Conservation (phyloP, 2,113 vertebrate genomes). For the Notothenia rossii region DNA sequence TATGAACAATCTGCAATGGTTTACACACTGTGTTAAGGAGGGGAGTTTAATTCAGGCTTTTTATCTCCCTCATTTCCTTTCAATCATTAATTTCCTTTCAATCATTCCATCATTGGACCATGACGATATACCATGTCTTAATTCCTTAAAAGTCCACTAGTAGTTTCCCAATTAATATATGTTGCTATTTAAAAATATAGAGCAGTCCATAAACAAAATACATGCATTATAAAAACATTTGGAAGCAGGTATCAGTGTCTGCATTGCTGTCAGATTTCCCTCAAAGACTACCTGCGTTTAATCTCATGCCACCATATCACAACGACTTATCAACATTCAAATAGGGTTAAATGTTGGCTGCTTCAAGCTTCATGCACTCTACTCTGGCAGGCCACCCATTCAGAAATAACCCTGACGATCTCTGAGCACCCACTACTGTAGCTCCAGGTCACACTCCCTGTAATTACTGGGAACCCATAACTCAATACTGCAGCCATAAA, state of each 20-base stretch:
- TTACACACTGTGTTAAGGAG: background rate
- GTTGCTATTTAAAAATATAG: too few species aligned
- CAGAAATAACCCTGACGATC: conserved; percentile 35
- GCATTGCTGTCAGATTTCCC: background rate
- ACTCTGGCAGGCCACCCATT: conserved; percentile 5
- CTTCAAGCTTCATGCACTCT: background rate
- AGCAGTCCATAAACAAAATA: too few species aligned
- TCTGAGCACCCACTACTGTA: conserved; percentile 25
- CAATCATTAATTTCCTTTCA: too few species aligned
- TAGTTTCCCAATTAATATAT: too few species aligned
- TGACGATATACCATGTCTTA: too few species aligned
- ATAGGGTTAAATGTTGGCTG: background rate
- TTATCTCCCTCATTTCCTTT: too few species aligned
- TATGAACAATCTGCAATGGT: background rate
- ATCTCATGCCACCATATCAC: background rate
- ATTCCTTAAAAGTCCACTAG: too few species aligned
- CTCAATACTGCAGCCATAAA: conserved; percentile 60
- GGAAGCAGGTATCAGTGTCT: too few species aligned
- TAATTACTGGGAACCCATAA: conserved; percentile 71
- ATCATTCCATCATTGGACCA: too few species aligned
- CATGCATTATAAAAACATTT: too few species aligned
- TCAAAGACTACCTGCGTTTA: conserved; percentile 1
- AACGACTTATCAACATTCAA: background rate
- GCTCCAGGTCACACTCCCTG: conserved; percentile 54
- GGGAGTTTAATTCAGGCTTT: background rate